Evolutionary conservation across 2,888 invertebrate genomes (phyloP).

Genomic region (Diarsia rubi): DNA sequence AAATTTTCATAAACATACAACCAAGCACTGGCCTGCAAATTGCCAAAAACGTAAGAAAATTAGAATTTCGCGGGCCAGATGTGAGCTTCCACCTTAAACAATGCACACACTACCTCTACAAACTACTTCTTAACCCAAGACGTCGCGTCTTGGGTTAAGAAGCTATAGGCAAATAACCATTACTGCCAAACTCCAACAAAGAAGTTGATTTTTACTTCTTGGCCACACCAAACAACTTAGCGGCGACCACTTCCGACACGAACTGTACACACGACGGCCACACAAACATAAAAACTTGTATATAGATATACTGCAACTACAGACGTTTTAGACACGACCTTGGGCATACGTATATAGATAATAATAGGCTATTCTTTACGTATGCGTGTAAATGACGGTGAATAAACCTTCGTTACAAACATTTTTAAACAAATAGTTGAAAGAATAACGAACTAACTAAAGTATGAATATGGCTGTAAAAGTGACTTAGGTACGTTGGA

Average conservation of each 20-base stretch:
- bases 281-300: constrained; percentile 37
- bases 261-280: constrained; percentile 45
- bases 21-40: too few species aligned
- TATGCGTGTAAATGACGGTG: constrained; percentile 24
- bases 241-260: constrained; percentile 67
- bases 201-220: constrained; percentile 58
- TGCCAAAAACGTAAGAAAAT: too few species aligned
- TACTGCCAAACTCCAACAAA: constrained; percentile 57
- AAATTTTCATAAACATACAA: too few species aligned
- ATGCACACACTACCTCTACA: constrained; percentile 23
- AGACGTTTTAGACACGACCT: constrained; percentile 47
- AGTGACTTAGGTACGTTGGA: neutral
- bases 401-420: constrained; percentile 32
- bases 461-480: neutral
- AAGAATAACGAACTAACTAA: neutral
- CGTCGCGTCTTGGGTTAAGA: constrained; percentile 24
- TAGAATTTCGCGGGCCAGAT: too few species aligned
- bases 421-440: constrained; percentile 2
- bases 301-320: constrained; percentile 31
- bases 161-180: constrained; percentile 45
- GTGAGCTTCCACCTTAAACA: too few species aligned
- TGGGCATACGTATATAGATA: constrained; percentile 39
- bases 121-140: constrained; percentile 17
- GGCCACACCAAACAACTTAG: constrained; percentile 66
- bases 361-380: constrained; percentile 37